Evolutionary conservation across 2,113 vertebrate genomes (phyloP), one percentile per base, ranked within the genome.

Genomic region (Seriola rivoliana): DNA sequence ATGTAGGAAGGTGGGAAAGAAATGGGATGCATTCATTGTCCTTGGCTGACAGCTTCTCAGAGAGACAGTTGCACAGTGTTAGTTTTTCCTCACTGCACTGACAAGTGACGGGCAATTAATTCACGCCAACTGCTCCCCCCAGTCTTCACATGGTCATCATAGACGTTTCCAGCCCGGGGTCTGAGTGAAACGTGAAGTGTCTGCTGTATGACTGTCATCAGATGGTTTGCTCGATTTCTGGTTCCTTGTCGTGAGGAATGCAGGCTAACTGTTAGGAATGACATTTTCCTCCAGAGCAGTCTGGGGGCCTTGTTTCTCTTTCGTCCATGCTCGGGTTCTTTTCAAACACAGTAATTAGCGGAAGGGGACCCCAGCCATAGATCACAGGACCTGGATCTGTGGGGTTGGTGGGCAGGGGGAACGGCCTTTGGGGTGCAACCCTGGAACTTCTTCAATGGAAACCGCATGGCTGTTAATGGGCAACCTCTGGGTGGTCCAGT

Each of bases 91-190:
- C 72, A 73, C 65, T 78, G 66, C 68, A 10, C 85, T 90, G 92
- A 93, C 94, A 92, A 88, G 46, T 91, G 91, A 94, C 46, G 64
- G 85, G 83, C 92, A 93, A 94, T 94, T 94, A 92, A 82, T 86
- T 86, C 80, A 50, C 36, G 72, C 42, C 57, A 55, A 58, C 40
- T 13, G 13, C 78, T 55, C 48, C 73, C 58, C 59, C 29, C 52
- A 57, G 58, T 85, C 55, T 87, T 74, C 55, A 59, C 77, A 48
- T 73, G 78, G 74, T 71, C 73, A 71, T 72, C 76, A 71, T 29
- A 81, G 84, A 85, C 65, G 58, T 76, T 73, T 86, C 40, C 8
- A 83, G 75, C 69, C 80, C 1, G 21, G 50, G 82, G 74, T 82
- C 68, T 75, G 85, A 80, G 66, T 75, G 74, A 77, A 62, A 71